A percentile compares a stretch with the other conserved stretches of the same genome.
These are phyloP conservation scores for Germaria angustata DNA, from an alignment of 2,888 invertebrate genomes.

Conservation along the genomic window DNA sequence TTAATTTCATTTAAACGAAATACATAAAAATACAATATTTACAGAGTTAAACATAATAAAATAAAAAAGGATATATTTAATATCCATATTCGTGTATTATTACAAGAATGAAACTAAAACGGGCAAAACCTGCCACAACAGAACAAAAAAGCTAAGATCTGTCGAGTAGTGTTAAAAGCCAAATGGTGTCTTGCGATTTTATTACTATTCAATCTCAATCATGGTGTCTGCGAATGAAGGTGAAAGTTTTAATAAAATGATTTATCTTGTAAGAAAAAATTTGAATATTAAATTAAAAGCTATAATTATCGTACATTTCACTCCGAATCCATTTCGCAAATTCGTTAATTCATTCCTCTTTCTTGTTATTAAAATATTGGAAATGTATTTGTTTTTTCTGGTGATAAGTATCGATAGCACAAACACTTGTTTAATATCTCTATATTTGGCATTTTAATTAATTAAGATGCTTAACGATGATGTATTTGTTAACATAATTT, in stretches of 20 bases:
- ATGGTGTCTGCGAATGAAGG: constrained; percentile 4
- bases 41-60: too few species aligned
- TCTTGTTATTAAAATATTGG: neutral
- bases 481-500: constrained; percentile 13
- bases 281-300: too few species aligned
- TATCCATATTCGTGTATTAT: too few species aligned
- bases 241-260: constrained; percentile 44
- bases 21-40: too few species aligned
- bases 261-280: neutral
- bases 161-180: too few species aligned
- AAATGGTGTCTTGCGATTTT: neutral
- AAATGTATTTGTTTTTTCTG: neutral
- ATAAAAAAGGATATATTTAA: too few species aligned
- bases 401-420: neutral
- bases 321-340: too few species aligned
- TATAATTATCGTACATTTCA: too few species aligned
- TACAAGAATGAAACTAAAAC: too few species aligned
- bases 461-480: constrained; percentile 39
- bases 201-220: neutral
- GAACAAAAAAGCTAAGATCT: too few species aligned
- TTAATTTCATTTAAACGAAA: too few species aligned
- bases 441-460: constrained; percentile 47
- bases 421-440: constrained; percentile 32
- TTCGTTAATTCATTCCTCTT: neutral
- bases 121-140: too few species aligned